These are phyloP conservation scores for Nyctalus aviator DNA, from an alignment of 2,797 vertebrate species.

Conservation along the genomic window DNA sequence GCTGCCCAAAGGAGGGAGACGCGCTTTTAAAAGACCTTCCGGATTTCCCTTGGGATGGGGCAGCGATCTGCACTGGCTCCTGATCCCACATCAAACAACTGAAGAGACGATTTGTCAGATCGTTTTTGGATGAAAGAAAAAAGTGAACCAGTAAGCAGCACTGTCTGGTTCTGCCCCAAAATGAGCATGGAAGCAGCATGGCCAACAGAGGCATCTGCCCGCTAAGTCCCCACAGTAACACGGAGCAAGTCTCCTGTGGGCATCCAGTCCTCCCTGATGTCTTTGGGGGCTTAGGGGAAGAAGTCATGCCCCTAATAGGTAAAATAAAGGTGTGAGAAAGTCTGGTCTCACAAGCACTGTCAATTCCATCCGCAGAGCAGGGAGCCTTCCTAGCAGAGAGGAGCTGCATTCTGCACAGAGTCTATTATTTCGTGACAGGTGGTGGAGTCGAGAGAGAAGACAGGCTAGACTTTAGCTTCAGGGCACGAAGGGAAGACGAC, in stretches of 20 bases:
- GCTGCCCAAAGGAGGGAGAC: background rate
- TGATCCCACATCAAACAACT: background rate
- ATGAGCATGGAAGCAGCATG: background rate
- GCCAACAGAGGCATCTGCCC: background rate
- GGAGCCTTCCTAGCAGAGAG: background rate
- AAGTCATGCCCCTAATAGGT: background rate
- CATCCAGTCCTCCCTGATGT: background rate
- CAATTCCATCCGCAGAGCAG: conserved; percentile 37
- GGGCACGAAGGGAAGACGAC: conserved; percentile 55
- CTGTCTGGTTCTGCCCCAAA: background rate
- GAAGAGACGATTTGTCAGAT: background rate
- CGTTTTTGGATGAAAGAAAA: background rate
- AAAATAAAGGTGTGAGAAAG: conserved; percentile 28
- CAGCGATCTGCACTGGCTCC: conserved; percentile 13
- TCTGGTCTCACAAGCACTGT: conserved; percentile 27
- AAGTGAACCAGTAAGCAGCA: background rate
- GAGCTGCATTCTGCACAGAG: conserved; percentile 53
- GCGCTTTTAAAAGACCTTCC: background rate
- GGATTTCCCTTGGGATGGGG: background rate
- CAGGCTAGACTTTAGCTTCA: conserved; percentile 68
- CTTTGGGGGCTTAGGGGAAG: background rate
- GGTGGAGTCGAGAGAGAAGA: conserved; percentile 44
- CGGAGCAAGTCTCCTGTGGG: background rate
- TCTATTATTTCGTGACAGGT: conserved; percentile 75
- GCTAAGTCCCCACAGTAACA: background rate